Evolutionary conservation across 92 coral and sea anemone species (phyloP), one percentile per base, ranked within the genome.

Genomic region (Zoanthus sociatus): DNA sequence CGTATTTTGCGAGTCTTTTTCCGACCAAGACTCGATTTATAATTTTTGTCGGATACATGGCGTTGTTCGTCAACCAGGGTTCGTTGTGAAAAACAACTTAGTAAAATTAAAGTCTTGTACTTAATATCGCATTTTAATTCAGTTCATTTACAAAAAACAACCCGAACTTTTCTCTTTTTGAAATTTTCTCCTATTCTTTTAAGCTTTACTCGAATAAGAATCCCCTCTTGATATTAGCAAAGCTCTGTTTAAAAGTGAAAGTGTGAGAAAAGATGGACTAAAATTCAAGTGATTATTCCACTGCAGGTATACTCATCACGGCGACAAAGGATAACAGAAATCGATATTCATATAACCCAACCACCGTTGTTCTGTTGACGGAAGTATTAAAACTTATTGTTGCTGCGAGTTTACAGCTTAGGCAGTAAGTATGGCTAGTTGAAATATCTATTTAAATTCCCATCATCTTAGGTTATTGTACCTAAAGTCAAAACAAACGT

Each of bases 11-110:
- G 78, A 97, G 95, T 88, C 88, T 97, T 18, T 97, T 97, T 69
- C 98, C 98, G 15, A 90, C 99, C n/a, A 93, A 89, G 86, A 79
- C 86, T 15, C 99, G 95, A 77, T 89, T 97, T 44, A 20, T 95
- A 7, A 95, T 97, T 87, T 97, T 97, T 90, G 73, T 92, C 30
- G 93, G 93, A 12, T 95, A 97, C 60, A 95, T 97, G 92, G 89
- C 90, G 6, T 64, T 97, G 30, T 97, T 97, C 61, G 94, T 97
- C 73, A 95, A 92, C 84, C 99, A 97, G 92, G 99, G 99, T 95
- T 83, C 69, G 30, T 45, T 7, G 17, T 72, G 8, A 7, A 7
- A 44, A 11, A 21, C 26, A 26, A 42, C 53, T 48, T n/a, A n/a
- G n/a, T n/a, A 17, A 21, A 48, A 12, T 46, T 75, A 20, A 73